Conservation (phyloP, 2,113 vertebrate genomes). For the Struthio camelus region DNA sequence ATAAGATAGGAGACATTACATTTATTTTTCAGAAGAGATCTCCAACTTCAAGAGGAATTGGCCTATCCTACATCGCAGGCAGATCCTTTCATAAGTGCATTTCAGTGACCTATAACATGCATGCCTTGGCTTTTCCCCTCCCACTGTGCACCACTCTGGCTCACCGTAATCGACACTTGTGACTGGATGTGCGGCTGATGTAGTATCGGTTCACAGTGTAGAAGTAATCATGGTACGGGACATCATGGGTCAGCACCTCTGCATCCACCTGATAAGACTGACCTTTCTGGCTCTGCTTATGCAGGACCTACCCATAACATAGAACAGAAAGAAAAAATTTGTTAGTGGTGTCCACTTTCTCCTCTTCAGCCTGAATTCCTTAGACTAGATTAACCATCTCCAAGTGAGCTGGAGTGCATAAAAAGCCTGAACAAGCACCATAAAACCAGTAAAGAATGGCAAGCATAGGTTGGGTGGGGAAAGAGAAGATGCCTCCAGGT, state of each 20-base stretch:
- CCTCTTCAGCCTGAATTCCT: not conserved
- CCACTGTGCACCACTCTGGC: not conserved
- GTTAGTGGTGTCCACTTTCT: not conserved
- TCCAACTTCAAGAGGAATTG: not conserved
- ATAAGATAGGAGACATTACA: not conserved
- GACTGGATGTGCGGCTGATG: constrained; percentile 84
- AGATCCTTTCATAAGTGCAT: not conserved
- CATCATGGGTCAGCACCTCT: constrained; percentile 91
- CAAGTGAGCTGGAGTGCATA: not conserved
- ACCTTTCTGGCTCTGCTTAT: constrained; percentile 90
- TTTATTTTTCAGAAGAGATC: not conserved
- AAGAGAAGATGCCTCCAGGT: not conserved
- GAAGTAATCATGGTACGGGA: constrained; percentile 98
- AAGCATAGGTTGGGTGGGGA: not conserved
- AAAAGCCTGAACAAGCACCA: not conserved
- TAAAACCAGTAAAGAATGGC: not conserved
- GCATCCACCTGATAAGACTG: constrained; percentile 88
- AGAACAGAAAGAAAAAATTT: not conserved
- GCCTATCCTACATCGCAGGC: not conserved
- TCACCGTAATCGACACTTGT: constrained; percentile 92
- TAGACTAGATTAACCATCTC: not conserved
- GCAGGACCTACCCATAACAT: constrained; percentile 78
- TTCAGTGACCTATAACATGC: fast-evolving
- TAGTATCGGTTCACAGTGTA: constrained; percentile 91
- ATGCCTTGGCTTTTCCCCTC: not conserved